A percentile compares a stretch with the other conserved stretches of the same genome.
Conservation (phyloP, 2,888 invertebrate genomes). For the Cancer borealis region DNA sequence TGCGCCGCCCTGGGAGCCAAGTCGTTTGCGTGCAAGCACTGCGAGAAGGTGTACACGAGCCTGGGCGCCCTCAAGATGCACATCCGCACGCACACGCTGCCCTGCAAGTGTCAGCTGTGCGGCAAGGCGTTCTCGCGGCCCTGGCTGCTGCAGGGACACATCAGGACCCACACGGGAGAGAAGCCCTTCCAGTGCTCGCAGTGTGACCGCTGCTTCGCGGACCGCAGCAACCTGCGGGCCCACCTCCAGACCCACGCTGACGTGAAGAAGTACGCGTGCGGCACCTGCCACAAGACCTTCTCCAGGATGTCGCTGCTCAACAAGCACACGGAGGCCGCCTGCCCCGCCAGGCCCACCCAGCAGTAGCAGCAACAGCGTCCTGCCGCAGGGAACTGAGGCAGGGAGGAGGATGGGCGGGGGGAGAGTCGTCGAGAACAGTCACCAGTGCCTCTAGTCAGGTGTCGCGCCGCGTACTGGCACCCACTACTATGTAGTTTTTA, state of each 20-base stretch:
- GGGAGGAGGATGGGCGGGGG: not conserved
- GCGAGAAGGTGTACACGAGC: slow-evolving; percentile 96
- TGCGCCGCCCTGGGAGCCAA: slow-evolving; percentile 92
- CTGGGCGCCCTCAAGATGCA: slow-evolving; percentile 99
- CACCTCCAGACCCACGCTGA: slow-evolving; percentile 98
- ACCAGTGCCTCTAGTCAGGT: slow-evolving; percentile 63
- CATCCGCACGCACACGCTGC: slow-evolving; percentile 97
- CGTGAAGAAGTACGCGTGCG: slow-evolving; percentile 97
- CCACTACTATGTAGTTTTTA: slow-evolving; percentile 23
- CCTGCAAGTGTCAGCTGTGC: slow-evolving; percentile 97
- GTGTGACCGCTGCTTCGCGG: slow-evolving; percentile 97
- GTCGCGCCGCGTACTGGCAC: slow-evolving; percentile 11
- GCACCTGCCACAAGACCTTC: slow-evolving; percentile 95
- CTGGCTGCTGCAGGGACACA: slow-evolving; percentile 98
- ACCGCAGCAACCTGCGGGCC: slow-evolving; percentile 96
- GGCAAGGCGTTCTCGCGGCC: slow-evolving; percentile 99
- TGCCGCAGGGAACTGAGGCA: slow-evolving; percentile 80
- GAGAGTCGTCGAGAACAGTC: slow-evolving; percentile 34
- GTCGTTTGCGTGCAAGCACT: slow-evolving; percentile 96
- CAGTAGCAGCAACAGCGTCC: slow-evolving; percentile 90
- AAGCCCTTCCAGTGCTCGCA: slow-evolving; percentile 98
- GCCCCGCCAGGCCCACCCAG: slow-evolving; percentile 81
- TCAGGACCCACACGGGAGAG: slow-evolving; percentile 98
- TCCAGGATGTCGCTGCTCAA: slow-evolving; percentile 96
- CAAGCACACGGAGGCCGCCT: slow-evolving; percentile 95